These are phyloP conservation scores for Drosophila rubida DNA, from an alignment of 2,888 invertebrate species.

Conservation along the genomic window DNA sequence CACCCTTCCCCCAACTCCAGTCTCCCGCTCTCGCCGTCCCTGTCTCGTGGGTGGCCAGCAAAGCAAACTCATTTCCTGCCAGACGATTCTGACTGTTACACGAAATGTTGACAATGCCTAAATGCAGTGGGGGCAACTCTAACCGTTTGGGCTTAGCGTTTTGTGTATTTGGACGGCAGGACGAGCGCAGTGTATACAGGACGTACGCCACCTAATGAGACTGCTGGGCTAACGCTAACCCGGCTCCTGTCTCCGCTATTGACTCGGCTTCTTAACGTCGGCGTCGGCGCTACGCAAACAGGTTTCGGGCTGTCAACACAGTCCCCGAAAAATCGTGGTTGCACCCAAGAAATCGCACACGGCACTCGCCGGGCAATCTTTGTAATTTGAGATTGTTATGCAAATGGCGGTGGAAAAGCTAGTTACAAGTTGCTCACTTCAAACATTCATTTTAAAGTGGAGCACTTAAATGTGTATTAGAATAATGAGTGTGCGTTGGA, in stretches of 20 bases:
- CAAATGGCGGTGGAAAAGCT: constrained; percentile 1
- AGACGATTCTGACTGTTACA: constrained; percentile 69
- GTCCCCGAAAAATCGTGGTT: neutral
- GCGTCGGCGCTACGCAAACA: constrained; percentile 55
- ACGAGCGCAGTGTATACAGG: constrained; percentile 4
- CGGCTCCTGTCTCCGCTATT: constrained; percentile 53
- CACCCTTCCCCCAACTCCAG: neutral
- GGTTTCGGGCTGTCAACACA: constrained; percentile 40
- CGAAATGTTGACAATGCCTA: constrained; percentile 75
- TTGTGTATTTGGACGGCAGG: constrained; percentile 36
- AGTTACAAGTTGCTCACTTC: constrained; percentile 1
- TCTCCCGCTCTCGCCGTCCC: neutral
- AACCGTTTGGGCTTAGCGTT: constrained; percentile 45
- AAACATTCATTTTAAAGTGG: neutral
- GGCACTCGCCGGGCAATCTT: neutral
- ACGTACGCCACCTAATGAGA: constrained; percentile 57
- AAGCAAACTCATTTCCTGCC: constrained; percentile 79
- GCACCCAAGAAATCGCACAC: neutral
- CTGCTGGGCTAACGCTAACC: constrained; percentile 30
- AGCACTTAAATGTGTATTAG: neutral
- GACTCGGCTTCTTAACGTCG: constrained; percentile 67
- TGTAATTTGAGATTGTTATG: neutral
- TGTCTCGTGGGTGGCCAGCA: constrained; percentile 36
- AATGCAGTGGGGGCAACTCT: constrained; percentile 27
- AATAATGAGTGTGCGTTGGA: no score